These are phyloP conservation scores for Heteractis magnifica DNA, from an alignment of 92 coral and sea anemone species.

Conservation along the genomic window DNA sequence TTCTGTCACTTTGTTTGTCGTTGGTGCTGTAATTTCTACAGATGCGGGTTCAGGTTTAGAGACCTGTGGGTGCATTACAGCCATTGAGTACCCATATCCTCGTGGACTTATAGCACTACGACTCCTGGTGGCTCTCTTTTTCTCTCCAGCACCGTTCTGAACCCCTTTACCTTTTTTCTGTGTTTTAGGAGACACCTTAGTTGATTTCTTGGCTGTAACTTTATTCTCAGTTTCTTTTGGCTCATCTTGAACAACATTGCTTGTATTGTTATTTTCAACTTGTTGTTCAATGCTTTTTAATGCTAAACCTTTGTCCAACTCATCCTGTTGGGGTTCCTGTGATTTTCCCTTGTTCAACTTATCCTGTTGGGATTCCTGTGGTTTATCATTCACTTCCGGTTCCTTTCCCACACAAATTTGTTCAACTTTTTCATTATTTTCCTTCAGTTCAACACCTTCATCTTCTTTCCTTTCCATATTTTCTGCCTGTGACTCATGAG, in stretches of 20 bases:
- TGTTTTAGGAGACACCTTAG: constrained; percentile 26
- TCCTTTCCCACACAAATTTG: background rate
- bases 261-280: background rate
- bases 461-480: constrained; percentile 17
- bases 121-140: constrained; percentile 29
- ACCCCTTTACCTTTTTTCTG: constrained; percentile 13
- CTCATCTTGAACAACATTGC: background rate
- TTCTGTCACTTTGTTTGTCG: background rate
- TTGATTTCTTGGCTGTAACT: background rate
- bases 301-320: too few relatives aligned
- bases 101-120: constrained; percentile 68
- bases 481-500: background rate
- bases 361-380: background rate
- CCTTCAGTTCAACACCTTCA: background rate
- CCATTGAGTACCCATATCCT: constrained; percentile 89
- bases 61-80: constrained; percentile 75
- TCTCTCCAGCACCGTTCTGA: constrained; percentile 42
- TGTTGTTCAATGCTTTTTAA: background rate
- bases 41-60: constrained; percentile 40
- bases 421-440: background rate
- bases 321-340: background rate
- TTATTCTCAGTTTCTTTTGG: constrained; percentile 9
- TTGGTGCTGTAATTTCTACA: constrained; percentile 2
- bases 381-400: background rate
- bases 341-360: too few relatives aligned